phyloP scores from a whole-genome alignment of 2,113 vertebrate species.

The Carassius auratus region DNA sequence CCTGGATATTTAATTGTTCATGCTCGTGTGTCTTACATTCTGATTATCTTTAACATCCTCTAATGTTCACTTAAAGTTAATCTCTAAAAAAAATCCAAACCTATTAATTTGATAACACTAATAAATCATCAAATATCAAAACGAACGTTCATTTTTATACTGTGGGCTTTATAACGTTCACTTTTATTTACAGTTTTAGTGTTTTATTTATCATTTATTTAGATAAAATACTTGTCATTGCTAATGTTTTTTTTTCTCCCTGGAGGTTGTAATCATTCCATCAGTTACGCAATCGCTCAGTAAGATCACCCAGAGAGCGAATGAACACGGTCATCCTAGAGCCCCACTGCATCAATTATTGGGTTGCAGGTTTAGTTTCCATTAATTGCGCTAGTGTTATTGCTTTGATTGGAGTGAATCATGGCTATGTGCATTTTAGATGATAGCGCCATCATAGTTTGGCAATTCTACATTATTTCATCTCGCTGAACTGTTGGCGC shows the following conservation, averaged over 20 bases:
- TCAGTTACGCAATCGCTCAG: not conserved
- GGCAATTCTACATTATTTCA: not conserved
- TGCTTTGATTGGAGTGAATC: not conserved
- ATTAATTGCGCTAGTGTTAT: not conserved
- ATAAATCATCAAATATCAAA: not conserved
- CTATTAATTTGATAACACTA: not conserved
- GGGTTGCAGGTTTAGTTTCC: constrained; percentile 8
- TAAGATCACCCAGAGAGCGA: not conserved
- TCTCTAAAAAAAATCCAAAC: no score
- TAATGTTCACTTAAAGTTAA: not conserved
- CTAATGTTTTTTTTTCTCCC: not conserved
- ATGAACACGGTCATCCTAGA: not conserved
- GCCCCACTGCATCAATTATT: not conserved
- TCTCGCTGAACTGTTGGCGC: not conserved
- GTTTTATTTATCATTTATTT: not conserved
- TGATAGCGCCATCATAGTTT: not conserved
- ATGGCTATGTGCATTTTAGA: not conserved
- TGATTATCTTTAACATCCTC: not conserved
- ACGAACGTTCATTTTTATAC: not conserved
- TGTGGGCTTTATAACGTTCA: not conserved
- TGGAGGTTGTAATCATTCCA: not conserved
- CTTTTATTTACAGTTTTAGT: not conserved
- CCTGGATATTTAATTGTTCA: not conserved
- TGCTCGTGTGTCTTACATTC: not conserved
- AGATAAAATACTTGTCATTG: not conserved